Evolutionary conservation across 2,888 invertebrate species (phyloP).

Genomic region (Schrankia costaestrigalis): DNA sequence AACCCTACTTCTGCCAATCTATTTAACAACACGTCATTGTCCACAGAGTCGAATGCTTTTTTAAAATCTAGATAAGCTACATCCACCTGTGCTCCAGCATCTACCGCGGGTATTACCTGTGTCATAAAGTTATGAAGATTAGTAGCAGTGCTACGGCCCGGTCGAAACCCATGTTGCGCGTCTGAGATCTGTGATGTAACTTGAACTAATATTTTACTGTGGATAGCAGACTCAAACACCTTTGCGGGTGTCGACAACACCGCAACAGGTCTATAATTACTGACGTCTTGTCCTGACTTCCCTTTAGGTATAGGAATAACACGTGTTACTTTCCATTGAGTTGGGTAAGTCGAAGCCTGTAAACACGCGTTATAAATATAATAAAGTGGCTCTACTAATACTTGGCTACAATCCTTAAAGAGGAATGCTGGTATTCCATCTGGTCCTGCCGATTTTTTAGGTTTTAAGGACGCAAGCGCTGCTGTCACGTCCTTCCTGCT

Average conservation of each 20-base stretch:
- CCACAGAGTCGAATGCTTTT: neutral
- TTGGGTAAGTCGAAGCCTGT: neutral
- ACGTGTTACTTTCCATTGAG: conserved; percentile 2
- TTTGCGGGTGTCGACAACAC: neutral
- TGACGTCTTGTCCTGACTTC: neutral
- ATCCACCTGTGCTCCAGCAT: neutral
- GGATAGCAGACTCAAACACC: neutral
- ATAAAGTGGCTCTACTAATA: conserved; percentile 1
- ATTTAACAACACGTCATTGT: neutral
- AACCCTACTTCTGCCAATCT: neutral
- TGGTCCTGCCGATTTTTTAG: too few species aligned
- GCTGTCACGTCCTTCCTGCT: too few species aligned
- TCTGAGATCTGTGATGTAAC: neutral
- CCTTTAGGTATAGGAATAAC: conserved; percentile 3
- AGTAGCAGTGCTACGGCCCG: neutral
- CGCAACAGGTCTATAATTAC: conserved; percentile 7
- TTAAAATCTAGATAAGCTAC: neutral
- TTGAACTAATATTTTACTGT: neutral
- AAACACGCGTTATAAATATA: conserved; percentile 1
- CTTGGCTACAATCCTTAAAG: conserved; percentile 2
- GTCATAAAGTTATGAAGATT: neutral
- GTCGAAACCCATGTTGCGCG: neutral
- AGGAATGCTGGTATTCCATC: conserved; percentile 5
- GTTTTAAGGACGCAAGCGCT: too few species aligned
- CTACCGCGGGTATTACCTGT: neutral